These are phyloP conservation scores for Stenopsyche tienmushanensis DNA, from an alignment of 1,140 invertebrate genomes.

Conservation along the genomic window DNA sequence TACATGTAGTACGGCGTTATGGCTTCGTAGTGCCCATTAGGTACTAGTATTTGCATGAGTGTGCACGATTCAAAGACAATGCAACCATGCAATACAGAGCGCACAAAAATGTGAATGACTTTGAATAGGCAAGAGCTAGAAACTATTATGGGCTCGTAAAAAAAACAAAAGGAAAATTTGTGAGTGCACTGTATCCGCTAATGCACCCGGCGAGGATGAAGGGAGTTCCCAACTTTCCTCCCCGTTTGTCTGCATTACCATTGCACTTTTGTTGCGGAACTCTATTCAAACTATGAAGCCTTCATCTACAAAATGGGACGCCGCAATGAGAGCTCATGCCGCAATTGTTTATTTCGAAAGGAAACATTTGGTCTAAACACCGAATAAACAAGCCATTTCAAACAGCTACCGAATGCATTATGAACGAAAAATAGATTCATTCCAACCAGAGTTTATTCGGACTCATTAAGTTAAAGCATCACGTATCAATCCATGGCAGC, in stretches of 20 bases:
- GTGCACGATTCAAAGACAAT: conserved; percentile 14
- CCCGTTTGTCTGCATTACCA: conserved; percentile 23
- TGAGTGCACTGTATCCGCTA: conserved; percentile 17
- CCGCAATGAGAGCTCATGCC: conserved; percentile 22
- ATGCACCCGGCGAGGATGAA: conserved; percentile 33
- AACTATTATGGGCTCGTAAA: not conserved
- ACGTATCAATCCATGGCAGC: too few species aligned
- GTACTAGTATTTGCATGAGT: not conserved
- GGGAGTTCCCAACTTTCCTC: conserved; percentile 25
- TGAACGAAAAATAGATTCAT: too few species aligned
- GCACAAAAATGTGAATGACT: not conserved
- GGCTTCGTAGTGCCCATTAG: too few species aligned
- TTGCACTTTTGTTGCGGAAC: conserved; percentile 27
- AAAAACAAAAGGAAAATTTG: not conserved
- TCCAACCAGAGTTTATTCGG: too few species aligned
- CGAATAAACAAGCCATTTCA: not conserved
- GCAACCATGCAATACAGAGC: not conserved
- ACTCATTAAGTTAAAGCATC: too few species aligned
- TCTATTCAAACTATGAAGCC: conserved; percentile 28
- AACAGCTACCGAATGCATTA: too few species aligned
- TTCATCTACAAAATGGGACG: conserved; percentile 41
- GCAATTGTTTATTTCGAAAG: conserved; percentile 1
- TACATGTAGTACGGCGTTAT: too few species aligned
- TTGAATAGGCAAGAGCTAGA: not conserved
- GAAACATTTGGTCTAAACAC: not conserved